Base-by-base conservation (phyloP, 2,797 vertebrate species). In the Xenops minutus region DNA sequence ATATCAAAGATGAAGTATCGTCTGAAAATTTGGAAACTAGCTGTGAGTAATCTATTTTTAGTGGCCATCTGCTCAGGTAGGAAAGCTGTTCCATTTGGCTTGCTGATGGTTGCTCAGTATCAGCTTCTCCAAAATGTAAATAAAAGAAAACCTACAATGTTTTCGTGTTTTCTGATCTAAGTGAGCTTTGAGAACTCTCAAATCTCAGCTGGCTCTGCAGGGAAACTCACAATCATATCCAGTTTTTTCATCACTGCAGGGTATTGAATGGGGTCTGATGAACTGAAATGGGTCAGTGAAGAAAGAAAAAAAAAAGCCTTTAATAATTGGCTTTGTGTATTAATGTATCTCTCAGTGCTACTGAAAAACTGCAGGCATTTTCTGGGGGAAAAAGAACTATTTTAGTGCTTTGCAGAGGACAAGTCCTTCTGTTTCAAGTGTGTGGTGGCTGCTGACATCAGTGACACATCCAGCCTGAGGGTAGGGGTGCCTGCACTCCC, bases 21-120 rank as follows among this genome's bases (percentile, higher is more conserved):
- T 37, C 36, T 21, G 17, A 77, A 87, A 71, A 41, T 56, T 21
- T 87, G 80, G 83, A 20, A 76, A 3, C 67, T 48, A 32, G 46
- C 69, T 75, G 58, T 75, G 66, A 91, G 69, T 36, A 10, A 26
- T 77, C 74, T 93, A 12, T 93, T 93, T 95, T 69, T 93, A 77
- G 88, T 43, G 67, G 59, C 86, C 77, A 67, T 79, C 93, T 97
- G 93, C 93, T 96, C 92, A 95, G 93, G 94, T 92, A 36, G 88
- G 44, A 86, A 73, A 29, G 63, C 85, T 86, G 80, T 63, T 92
- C 48, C 51, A 36, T 92, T 90, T 90, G 73, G 59, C 80, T 90
- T 52, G 76, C 49, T 86, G 85, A 14, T 0, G 1, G 34, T 32
- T 95, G 69, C 76, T 92, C 51, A 81, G 88, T 21, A 92, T 82